phyloP scores from a whole-genome alignment of 2,888 invertebrate species.

The Pedicia rivosa region DNA sequence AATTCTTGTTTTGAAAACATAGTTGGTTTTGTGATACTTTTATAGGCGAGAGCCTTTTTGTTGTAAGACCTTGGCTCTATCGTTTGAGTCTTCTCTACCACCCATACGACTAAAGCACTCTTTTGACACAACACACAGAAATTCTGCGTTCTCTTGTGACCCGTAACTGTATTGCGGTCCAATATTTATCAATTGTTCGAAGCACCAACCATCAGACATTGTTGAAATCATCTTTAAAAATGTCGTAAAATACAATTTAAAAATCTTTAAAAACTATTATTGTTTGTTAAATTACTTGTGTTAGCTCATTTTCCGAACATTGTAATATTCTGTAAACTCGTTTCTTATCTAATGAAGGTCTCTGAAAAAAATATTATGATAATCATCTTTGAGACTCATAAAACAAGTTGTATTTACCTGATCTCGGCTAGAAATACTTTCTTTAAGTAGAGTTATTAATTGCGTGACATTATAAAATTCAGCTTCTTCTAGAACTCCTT shows the following conservation, averaged over 20 bases:
- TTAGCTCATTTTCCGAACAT: constrained; percentile 97
- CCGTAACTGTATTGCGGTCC: constrained; percentile 95
- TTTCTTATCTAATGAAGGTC: constrained; percentile 46
- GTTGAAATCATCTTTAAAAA: constrained; percentile 84
- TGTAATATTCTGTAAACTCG: constrained; percentile 97
- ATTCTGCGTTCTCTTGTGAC: constrained; percentile 94
- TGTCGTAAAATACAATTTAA: constrained; percentile 5
- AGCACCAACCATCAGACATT: constrained; percentile 99
- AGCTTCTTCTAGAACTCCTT: constrained; percentile 97
- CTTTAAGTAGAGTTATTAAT: constrained; percentile 84
- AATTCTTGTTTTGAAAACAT: too few relatives aligned
- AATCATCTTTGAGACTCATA: neutral
- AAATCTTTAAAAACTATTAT: neutral
- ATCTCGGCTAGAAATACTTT: constrained; percentile 70
- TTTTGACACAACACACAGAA: constrained; percentile 96
- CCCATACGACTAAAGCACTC: constrained; percentile 72
- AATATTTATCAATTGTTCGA: constrained; percentile 93
- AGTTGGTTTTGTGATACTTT: too few relatives aligned
- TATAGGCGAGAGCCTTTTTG: constrained; percentile 92
- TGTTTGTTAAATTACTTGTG: constrained; percentile 45
- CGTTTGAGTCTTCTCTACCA: constrained; percentile 74
- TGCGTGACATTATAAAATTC: constrained; percentile 99
- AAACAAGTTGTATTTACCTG: constrained; percentile 31
- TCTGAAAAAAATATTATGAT: constrained; percentile 15
- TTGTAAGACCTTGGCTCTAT: constrained; percentile 84